These are phyloP conservation scores for Medauroidea extradentata DNA, from an alignment of 1,140 invertebrate genomes.

Conservation along the genomic window DNA sequence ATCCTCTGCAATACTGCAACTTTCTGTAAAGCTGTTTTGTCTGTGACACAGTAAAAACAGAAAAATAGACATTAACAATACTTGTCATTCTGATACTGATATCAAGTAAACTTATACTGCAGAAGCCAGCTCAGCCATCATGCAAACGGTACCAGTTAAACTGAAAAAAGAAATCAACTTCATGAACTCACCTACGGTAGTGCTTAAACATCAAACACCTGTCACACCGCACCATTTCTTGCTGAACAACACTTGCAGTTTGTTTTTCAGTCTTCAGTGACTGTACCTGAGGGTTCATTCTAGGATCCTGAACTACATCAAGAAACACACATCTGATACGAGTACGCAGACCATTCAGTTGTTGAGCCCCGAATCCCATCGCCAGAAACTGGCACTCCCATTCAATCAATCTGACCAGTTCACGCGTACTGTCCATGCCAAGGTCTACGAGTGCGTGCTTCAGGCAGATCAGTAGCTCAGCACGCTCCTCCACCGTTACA, in stretches of 20 bases:
- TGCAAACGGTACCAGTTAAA: too few relatives aligned
- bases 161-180: too few relatives aligned
- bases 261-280: conserved; percentile 30
- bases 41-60: too few relatives aligned
- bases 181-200: conserved; percentile 17
- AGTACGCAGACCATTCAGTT: conserved; percentile 52
- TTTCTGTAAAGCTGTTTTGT: too few relatives aligned
- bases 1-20: too few relatives aligned
- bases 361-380: conserved; percentile 43
- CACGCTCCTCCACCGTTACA: conserved; percentile 47
- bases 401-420: conserved; percentile 54
- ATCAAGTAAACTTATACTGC: too few relatives aligned
- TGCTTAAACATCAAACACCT: too few relatives aligned
- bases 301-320: conserved; percentile 49
- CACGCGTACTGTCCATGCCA: conserved; percentile 41
- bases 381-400: conserved; percentile 55
- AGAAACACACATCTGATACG: conserved; percentile 44
- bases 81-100: too few relatives aligned
- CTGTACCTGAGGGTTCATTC: conserved; percentile 46
- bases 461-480: conserved; percentile 53
- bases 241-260: too few relatives aligned
- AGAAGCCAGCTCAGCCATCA: too few relatives aligned
- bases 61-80: too few relatives aligned
- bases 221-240: too few relatives aligned
- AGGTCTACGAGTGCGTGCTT: conserved; percentile 51